Percentiles rank a stretch among this genome's conserved stretches.
Conservation (phyloP, 2,888 invertebrate species). For the Halictus quadricinctus region DNA sequence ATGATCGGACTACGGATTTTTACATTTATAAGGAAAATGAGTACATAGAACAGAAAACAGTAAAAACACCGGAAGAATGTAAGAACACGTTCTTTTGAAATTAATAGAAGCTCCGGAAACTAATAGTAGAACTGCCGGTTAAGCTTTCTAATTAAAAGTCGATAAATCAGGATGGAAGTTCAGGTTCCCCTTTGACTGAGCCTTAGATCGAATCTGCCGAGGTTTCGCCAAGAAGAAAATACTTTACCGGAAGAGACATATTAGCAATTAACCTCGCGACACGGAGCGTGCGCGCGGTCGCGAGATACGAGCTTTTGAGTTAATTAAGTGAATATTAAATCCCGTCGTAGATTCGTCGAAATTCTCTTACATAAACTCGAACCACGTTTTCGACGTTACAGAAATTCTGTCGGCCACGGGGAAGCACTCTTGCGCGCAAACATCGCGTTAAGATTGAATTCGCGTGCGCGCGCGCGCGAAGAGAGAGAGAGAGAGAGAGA, state of each 20-base stretch:
- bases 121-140: neutral
- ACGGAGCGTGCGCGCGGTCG: neutral
- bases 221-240: neutral
- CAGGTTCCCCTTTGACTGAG: neutral
- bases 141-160: neutral
- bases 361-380: conserved; percentile 36
- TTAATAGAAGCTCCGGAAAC: neutral
- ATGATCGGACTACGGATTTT: neutral
- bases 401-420: conserved; percentile 13
- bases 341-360: conserved; percentile 25
- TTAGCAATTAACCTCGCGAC: conserved; percentile 28
- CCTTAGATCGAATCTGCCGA: neutral
- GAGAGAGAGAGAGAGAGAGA: no score
- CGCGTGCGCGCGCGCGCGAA: neutral
- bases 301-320: conserved; percentile 24
- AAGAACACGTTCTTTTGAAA: neutral
- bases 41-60: no score
- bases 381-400: conserved; percentile 12
- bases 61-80: no score
- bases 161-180: neutral
- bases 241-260: conserved; percentile 4
- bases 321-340: conserved; percentile 47
- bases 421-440: conserved; percentile 20
- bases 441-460: conserved; percentile 32
- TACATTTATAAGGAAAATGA: no score